These are phyloP conservation scores for Papio anubis DNA, from an alignment of 2,113 vertebrate genomes.

Conservation along the genomic window DNA sequence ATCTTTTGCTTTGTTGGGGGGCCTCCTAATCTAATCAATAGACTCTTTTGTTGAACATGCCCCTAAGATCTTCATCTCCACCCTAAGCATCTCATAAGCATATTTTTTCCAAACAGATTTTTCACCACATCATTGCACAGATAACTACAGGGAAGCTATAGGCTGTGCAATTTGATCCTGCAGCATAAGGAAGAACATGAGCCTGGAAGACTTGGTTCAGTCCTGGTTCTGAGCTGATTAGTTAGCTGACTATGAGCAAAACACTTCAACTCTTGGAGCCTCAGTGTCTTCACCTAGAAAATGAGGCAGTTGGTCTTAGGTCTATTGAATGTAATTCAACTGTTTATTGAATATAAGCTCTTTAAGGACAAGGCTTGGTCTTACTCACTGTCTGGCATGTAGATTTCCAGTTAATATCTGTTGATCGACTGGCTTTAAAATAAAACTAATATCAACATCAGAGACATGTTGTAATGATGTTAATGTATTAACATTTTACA, in stretches of 20 bases:
- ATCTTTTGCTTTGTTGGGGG: neutral
- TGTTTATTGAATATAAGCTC: neutral
- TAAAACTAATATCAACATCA: neutral
- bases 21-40: neutral
- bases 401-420: neutral
- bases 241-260: neutral
- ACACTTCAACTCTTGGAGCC: neutral
- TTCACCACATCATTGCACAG: neutral
- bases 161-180: neutral
- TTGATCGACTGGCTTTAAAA: neutral
- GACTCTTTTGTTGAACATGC: neutral
- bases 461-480: neutral
- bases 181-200: neutral
- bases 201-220: neutral
- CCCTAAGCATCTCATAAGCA: neutral
- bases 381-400: neutral
- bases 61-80: neutral
- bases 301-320: neutral
- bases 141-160: neutral
- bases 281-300: neutral
- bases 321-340: neutral
- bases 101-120: conserved; percentile 12
- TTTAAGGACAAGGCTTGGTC: neutral
- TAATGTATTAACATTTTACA: no score
- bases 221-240: neutral